Base-by-base conservation (phyloP, 1,140 invertebrate species). In the Sarcophaga bullata region DNA sequence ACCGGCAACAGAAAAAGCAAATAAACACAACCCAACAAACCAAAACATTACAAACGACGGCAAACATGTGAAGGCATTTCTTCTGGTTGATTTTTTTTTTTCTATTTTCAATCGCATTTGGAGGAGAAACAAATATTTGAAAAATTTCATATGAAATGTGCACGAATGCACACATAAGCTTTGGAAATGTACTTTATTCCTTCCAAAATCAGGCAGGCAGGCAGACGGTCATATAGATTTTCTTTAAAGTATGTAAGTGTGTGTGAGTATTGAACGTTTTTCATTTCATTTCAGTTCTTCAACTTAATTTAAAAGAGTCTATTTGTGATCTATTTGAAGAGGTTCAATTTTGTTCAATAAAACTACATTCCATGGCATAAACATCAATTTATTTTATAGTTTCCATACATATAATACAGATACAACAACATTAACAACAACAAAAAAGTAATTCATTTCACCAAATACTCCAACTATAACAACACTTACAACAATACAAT, bases 341-440 rank as follows among this genome's bases (percentile, higher is more conserved):
- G 62, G 62, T 68, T 68, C 62, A 68, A 19, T 68, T 68, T 68
- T 68, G 62, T 68, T 68, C 62, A 68, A 68, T 68, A 25, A 68
- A 68, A 68, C 17, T 25, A 68, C 62, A 68, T 68, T 68, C 62
- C 62, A 19, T 68, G 62, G n/a, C 62, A 68, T 68, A 68, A 68
- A 68, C 62, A 68, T 68, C 62, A 68, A 68, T 68, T n/a, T 68
- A 68, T 68, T 17, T 68, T 19, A 68, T 68, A 68, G n/a, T 68
- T 68, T 68, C 62, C 10, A 19, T 25, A 68, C 10, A 19, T 25
- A 68, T 37, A n/a, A 19, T 68, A 9, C 17, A 68, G 19, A 13
- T 58, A 13, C 54, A 15, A n/a, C 54, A 13, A 58, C 54, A n/a
- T 11, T 15, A 58, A 13, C 52, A 11, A 58, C n/a, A n/a, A n/a